Percentiles rank a stretch among this genome's conserved stretches.
Evolutionary conservation across 2,888 invertebrate genomes (phyloP).

Genomic region (Stenurella melanura): DNA sequence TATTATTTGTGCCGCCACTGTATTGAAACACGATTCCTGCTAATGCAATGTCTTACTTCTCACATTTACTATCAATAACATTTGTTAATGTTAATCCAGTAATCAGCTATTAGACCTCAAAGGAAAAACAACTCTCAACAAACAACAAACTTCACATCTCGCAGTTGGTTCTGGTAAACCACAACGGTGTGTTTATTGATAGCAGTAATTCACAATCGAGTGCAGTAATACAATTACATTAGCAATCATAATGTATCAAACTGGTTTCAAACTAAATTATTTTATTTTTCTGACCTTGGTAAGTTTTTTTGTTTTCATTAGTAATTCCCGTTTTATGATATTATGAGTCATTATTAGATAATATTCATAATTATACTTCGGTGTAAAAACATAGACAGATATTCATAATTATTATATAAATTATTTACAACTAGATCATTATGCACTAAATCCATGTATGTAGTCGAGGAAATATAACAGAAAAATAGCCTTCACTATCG

Average conservation of each 20-base stretch:
- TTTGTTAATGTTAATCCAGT: background rate
- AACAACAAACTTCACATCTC: background rate
- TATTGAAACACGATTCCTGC: conserved; percentile 14
- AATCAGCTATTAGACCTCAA: background rate
- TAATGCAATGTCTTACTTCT: background rate
- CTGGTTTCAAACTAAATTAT: background rate
- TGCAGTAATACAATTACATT: background rate
- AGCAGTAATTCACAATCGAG: background rate
- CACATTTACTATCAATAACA: conserved; percentile 27
- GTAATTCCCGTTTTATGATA: background rate
- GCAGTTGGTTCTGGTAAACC: conserved; percentile 9
- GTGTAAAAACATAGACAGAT: background rate
- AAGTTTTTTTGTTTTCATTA: background rate
- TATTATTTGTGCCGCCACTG: background rate
- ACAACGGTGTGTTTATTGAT: background rate
- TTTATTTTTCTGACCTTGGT: background rate
- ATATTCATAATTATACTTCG: background rate
- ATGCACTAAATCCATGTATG: too few species aligned
- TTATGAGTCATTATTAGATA: background rate
- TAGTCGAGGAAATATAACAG: too few species aligned
- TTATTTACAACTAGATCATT: too few species aligned
- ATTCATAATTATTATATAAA: background rate
- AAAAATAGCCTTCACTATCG: too few species aligned
- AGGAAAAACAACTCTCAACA: background rate
- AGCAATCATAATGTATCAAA: background rate